These are phyloP conservation scores for Procambarus clarkii DNA, from an alignment of 1,140 invertebrate species.

Conservation along the genomic window DNA sequence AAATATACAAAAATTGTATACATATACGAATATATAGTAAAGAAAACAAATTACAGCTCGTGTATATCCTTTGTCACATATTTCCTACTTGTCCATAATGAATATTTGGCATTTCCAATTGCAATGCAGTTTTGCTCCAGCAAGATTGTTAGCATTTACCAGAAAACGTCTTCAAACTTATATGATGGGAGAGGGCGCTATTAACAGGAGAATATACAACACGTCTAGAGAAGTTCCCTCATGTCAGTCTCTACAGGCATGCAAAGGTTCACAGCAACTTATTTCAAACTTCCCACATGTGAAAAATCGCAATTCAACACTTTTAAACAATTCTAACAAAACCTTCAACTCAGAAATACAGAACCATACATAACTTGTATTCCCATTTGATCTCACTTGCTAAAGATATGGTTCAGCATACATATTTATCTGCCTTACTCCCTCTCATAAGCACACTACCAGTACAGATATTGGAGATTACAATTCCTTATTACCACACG, in stretches of 20 bases:
- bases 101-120: background rate
- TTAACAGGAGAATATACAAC: conserved; percentile 27
- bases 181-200: conserved; percentile 19
- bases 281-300: conserved; percentile 35
- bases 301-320: conserved; percentile 12
- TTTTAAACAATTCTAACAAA: conserved; percentile 30
- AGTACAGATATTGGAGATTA: conserved; percentile 48
- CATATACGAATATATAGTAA: conserved; percentile 3
- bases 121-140: conserved; percentile 7
- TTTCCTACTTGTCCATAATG: background rate
- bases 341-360: conserved; percentile 17
- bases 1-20: background rate
- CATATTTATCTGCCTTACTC: conserved; percentile 32
- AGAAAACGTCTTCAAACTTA: background rate
- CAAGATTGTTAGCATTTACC: conserved; percentile 12
- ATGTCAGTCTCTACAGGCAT: conserved; percentile 41
- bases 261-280: conserved; percentile 56
- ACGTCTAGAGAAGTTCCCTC: conserved; percentile 38
- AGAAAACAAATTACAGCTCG: background rate
- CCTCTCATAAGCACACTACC: conserved; percentile 58
- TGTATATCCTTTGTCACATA: background rate
- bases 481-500: conserved; percentile 52
- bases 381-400: conserved; percentile 13
- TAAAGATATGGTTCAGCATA: conserved; percentile 34
- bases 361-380: background rate